Percentiles rank a stretch among this genome's conserved stretches.
phyloP scores from a whole-genome alignment of 2,888 invertebrate species.

The Clusia tigrina region DNA sequence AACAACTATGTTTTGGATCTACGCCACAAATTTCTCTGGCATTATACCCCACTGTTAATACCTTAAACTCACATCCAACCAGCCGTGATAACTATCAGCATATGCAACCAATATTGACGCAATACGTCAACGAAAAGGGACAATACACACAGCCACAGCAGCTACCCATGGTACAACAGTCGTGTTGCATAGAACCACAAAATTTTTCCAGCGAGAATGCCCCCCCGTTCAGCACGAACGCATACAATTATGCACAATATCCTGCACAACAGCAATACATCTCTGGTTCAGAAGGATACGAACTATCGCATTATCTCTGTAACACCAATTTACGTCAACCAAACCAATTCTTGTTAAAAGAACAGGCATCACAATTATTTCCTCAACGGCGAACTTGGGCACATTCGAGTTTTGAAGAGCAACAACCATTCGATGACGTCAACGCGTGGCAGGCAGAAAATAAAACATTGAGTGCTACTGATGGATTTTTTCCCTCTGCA shows the following conservation, averaged over 20 bases:
- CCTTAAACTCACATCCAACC: constrained; percentile 61
- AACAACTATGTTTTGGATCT: constrained; percentile 60
- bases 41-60: constrained; percentile 54
- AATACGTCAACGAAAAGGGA: constrained; percentile 64
- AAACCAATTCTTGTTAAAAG: constrained; percentile 80
- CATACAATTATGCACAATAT: constrained; percentile 43
- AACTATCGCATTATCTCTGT: constrained; percentile 52
- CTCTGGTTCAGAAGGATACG: constrained; percentile 67
- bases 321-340: constrained; percentile 61
- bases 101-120: constrained; percentile 59
- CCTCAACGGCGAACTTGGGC: constrained; percentile 75
- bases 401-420: constrained; percentile 65
- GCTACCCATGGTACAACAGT: constrained; percentile 44
- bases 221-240: constrained; percentile 50
- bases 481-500: constrained; percentile 49
- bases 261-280: constrained; percentile 43
- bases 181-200: constrained; percentile 51
- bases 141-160: constrained; percentile 63
- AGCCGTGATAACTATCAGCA: constrained; percentile 63
- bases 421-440: constrained; percentile 59
- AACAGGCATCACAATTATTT: constrained; percentile 66
- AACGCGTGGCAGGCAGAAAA: constrained; percentile 63
- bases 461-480: constrained; percentile 45
- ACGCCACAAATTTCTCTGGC: constrained; percentile 63
- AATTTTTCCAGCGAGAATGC: constrained; percentile 65